These are phyloP conservation scores for Hyperopisus bebe DNA, from an alignment of 2,113 vertebrate genomes.

Conservation along the genomic window DNA sequence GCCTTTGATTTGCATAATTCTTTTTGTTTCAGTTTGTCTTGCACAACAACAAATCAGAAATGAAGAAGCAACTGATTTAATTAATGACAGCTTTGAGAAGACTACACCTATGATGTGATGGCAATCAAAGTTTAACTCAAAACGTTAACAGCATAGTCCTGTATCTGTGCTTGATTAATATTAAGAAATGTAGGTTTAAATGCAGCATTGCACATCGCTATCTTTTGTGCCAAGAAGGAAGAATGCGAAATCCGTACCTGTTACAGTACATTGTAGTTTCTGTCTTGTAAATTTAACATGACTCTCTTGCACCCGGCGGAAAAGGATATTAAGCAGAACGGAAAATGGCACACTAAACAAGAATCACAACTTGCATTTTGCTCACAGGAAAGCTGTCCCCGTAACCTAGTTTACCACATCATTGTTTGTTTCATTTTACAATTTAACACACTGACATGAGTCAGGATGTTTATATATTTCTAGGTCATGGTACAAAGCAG, in stretches of 20 bases:
- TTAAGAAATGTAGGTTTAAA: neutral
- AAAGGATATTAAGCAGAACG: conserved; percentile 1
- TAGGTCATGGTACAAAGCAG: neutral
- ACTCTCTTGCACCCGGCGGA: neutral
- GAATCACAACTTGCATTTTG: neutral
- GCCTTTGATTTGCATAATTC: neutral
- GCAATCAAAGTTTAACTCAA: neutral
- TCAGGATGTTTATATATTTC: conserved; percentile 8
- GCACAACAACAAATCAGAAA: neutral
- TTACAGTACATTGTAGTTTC: neutral
- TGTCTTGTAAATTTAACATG: conserved; percentile 4
- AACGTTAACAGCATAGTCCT: neutral
- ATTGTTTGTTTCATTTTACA: conserved; percentile 1
- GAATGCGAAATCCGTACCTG: neutral
- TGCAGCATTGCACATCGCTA: conserved; percentile 22
- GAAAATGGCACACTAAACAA: neutral
- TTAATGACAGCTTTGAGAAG: neutral
- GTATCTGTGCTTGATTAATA: neutral
- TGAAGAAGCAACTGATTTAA: neutral
- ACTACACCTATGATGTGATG: neutral
- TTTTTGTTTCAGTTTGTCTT: neutral
- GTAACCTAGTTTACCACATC: conserved; percentile 9
- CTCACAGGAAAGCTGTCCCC: neutral
- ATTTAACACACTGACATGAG: conserved; percentile 15
- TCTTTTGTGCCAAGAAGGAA: neutral